phyloP scores from a whole-genome alignment of 2,888 invertebrate species.

The Epirrhoe alternata region DNA sequence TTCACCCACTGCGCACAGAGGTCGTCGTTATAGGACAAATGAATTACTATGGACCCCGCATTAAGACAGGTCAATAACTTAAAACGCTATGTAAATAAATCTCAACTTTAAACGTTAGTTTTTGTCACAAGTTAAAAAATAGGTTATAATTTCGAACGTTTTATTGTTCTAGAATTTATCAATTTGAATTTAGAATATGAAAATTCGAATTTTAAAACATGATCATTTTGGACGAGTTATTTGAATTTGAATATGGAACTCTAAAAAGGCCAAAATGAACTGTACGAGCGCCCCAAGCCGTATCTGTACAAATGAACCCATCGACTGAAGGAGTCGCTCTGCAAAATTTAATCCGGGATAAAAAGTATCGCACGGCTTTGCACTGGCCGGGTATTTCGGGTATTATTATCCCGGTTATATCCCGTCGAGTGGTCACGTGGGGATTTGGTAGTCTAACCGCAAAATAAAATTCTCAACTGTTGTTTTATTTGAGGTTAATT shows the following conservation, averaged over 20 bases:
- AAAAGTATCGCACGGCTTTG: slow-evolving; percentile 58
- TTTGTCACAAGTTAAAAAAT: too few species aligned
- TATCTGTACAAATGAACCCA: slow-evolving; percentile 61
- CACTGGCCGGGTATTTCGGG: slow-evolving; percentile 39
- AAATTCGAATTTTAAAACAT: too few species aligned
- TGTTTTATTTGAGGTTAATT: slow-evolving; percentile 58
- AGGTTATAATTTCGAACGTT: too few species aligned
- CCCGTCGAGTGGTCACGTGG: slow-evolving; percentile 62
- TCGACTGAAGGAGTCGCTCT: slow-evolving; percentile 63
- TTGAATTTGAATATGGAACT: slow-evolving; percentile 22
- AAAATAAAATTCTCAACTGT: slow-evolving; percentile 52
- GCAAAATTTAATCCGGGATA: slow-evolving; percentile 77
- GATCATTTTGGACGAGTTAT: background rate
- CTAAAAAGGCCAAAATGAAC: slow-evolving; percentile 43
- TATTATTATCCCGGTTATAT: slow-evolving; percentile 52
- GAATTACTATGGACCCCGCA: too few species aligned
- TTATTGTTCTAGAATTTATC: too few species aligned
- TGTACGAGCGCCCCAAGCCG: slow-evolving; percentile 47
- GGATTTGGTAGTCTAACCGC: slow-evolving; percentile 52
- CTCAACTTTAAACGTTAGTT: too few species aligned
- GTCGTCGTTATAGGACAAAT: too few species aligned
- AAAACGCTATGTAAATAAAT: too few species aligned
- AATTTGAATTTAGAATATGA: too few species aligned
- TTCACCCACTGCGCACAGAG: too few species aligned
- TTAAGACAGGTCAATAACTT: too few species aligned